Evolutionary conservation across 2,797 vertebrate genomes (phyloP).

Genomic region (Oophaga sylvatica): DNA sequence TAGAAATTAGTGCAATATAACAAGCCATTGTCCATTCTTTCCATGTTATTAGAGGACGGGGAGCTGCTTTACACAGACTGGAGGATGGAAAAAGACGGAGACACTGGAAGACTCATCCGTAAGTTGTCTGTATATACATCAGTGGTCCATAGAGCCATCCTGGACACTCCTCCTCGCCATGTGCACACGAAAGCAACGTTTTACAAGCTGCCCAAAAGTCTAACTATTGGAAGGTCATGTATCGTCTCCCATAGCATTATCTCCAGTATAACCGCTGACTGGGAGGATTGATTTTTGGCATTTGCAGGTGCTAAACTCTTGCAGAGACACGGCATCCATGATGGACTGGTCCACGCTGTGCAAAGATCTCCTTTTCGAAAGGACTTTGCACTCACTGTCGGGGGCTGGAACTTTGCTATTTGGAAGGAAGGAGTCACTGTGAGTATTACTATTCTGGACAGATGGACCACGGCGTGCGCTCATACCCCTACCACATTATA

Average conservation of each 20-base stretch:
- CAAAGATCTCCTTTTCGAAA: slow-evolving; percentile 89
- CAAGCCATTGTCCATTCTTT: too few relatives aligned
- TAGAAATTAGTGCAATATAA: too few relatives aligned
- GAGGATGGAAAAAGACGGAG: slow-evolving; percentile 81
- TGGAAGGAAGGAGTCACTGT: slow-evolving; percentile 90
- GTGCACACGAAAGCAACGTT: neutral
- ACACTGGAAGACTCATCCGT: slow-evolving; percentile 78
- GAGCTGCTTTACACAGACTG: slow-evolving; percentile 87
- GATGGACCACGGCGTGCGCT: too few relatives aligned
- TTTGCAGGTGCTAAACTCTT: slow-evolving; percentile 79
- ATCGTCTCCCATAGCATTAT: neutral
- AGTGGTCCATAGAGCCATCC: neutral
- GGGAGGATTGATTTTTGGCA: neutral
- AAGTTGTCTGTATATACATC: slow-evolving; percentile 67
- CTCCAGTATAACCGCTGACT: neutral
- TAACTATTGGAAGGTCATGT: neutral
- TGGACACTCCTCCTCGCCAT: neutral
- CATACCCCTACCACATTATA: neutral
- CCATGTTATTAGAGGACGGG: slow-evolving; percentile 81
- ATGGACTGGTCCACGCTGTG: slow-evolving; percentile 79
- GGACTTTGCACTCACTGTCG: slow-evolving; percentile 84
- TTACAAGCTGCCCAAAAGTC: neutral
- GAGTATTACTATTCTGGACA: slow-evolving; percentile 65
- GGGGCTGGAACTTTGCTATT: slow-evolving; percentile 85
- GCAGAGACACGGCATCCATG: slow-evolving; percentile 72